Evolutionary conservation across 2,113 vertebrate species (phyloP).

Genomic region (Clinocottus analis): DNA sequence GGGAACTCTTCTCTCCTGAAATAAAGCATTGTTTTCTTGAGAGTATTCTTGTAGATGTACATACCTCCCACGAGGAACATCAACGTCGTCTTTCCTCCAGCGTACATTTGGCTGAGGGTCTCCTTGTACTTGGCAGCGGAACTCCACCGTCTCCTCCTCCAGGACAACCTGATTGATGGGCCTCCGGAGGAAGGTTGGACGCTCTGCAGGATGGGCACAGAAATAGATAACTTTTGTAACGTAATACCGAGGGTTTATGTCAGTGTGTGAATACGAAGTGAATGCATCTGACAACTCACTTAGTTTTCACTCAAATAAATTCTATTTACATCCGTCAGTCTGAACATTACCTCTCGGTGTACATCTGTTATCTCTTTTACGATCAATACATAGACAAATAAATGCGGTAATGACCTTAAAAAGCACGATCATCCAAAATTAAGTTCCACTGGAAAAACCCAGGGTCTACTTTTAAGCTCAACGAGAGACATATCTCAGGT

Average conservation of each 20-base stretch:
- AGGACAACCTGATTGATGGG: conserved; percentile 98
- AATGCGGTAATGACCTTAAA: not conserved
- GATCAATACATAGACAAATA: not conserved
- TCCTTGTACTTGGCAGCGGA: conserved; percentile 96
- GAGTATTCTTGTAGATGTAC: conserved; percentile 11
- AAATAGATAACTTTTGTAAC: not conserved
- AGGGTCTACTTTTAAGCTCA: not conserved
- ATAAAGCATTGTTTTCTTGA: not conserved
- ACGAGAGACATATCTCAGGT: not conserved
- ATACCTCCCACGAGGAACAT: conserved; percentile 94
- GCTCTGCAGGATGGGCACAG: conserved; percentile 82
- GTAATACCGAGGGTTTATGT: not conserved
- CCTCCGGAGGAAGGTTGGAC: conserved; percentile 93
- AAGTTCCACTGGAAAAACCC: not conserved
- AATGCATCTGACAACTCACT: not conserved
- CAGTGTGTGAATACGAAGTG: not conserved
- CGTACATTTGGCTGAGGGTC: conserved; percentile 95
- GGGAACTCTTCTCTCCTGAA: not conserved
- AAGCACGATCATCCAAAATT: not conserved
- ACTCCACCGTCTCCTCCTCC: conserved; percentile 95
- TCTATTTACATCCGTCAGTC: not conserved
- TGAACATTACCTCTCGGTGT: not conserved
- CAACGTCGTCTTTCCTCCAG: conserved; percentile 95
- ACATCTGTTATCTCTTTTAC: not conserved
- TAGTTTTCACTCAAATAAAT: not conserved